Evolutionary conservation across 2,888 invertebrate species (phyloP), one percentile per base, ranked within the genome.

Genomic region (Ormyrus thymus): DNA sequence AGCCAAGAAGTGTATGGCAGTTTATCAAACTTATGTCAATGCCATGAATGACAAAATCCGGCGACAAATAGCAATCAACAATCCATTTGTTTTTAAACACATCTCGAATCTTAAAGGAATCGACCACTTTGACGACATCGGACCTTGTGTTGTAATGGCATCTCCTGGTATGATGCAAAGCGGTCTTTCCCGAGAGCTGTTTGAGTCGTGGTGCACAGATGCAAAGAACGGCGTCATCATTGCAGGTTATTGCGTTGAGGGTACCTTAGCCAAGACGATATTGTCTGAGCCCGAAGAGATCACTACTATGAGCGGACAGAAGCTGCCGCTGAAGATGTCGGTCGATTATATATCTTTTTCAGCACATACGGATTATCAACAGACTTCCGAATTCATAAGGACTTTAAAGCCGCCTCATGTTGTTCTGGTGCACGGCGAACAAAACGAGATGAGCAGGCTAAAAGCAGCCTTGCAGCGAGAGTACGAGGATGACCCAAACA

Each of bases 121-220:
- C 86, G 99, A 99, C 89, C 98, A 99, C 90, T 99, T 99, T 91
- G 99, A 99, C 86, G 99, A 99, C 90, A 97, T 98, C 76, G 99
- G 99, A 0, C 99, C 99, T 0, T 99, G 99, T 87, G 99, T 99
- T n/a, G 96, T 99, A 46, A 97, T 99, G 96, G 99, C 99, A 1
- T 97, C 97, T 0, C 99, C 99, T 0, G 99, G 99, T 88, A 99
- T 99, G 99, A 97, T 99, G 97, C 99, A 99, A 92, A 98, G 97
- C 85, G 99, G 99, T 0, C 91, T 99, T 43, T 98, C 98, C 0
- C 92, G 99, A 51, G 99, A 99, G 89, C 92, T 99, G 64, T 99
- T 99, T 91, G 99, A 99, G 92, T 96, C 95, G 9, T 99, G 99
- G 99, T 99, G 99, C 90, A 97, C 98, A 0, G 99, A 99, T 91